Percentiles rank a stretch among this genome's conserved stretches.
Evolutionary conservation across 2,888 invertebrate species (phyloP).

Genomic region (Chrysotoxum bicinctum): DNA sequence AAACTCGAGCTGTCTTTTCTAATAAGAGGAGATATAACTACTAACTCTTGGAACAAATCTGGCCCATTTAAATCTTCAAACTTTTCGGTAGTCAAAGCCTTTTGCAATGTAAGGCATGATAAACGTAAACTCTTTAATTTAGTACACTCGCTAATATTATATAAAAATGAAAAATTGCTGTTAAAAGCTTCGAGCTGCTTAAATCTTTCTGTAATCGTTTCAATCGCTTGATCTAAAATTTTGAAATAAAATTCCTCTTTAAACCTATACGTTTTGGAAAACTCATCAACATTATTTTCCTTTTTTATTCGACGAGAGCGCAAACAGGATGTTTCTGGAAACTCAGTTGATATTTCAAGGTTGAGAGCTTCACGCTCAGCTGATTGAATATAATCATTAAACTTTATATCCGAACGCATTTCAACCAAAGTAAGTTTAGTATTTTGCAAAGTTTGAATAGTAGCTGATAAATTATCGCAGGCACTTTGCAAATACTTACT

Average conservation of each 20-base stretch:
- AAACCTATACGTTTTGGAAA: constrained; percentile 7
- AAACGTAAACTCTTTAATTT: constrained; percentile 9
- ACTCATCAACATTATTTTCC: constrained; percentile 6
- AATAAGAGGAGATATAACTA: constrained; percentile 1
- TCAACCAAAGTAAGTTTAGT: constrained; percentile 11
- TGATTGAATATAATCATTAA: constrained; percentile 11
- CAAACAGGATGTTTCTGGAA: background rate
- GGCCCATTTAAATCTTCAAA: constrained; percentile 19
- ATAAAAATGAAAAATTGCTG: background rate
- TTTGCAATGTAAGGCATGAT: constrained; percentile 2
- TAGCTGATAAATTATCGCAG: background rate
- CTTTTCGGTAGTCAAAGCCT: background rate
- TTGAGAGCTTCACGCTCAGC: background rate
- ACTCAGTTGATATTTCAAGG: constrained; percentile 12
- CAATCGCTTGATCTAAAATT: constrained; percentile 17
- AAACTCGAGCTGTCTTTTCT: background rate
- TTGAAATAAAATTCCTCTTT: constrained; percentile 23
- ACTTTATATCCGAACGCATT: constrained; percentile 24
- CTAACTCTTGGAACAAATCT: constrained; percentile 8
- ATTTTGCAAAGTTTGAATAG: background rate
- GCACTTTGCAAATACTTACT: constrained; percentile 22
- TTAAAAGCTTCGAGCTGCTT: background rate
- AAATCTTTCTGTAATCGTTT: background rate
- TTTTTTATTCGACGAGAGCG: constrained; percentile 3
- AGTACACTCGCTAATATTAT: constrained; percentile 14